phyloP scores from a whole-genome alignment of 1,140 invertebrate genomes.

The Bombus polaris region DNA sequence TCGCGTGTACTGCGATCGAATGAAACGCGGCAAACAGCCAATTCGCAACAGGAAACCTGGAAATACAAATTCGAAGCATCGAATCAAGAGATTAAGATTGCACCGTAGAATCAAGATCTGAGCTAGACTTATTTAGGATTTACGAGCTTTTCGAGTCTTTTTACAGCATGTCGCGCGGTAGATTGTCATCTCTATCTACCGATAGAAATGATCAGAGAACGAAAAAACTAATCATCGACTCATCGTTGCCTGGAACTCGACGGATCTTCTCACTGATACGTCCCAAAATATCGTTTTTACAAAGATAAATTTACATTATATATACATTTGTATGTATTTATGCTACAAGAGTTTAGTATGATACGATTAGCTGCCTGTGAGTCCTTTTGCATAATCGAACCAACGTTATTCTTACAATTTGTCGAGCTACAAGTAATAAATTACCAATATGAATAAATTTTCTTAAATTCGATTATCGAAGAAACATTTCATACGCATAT shows the following conservation, averaged over 20 bases:
- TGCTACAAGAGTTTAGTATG: background rate
- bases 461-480: too few relatives aligned
- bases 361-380: background rate
- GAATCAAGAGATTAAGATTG: background rate
- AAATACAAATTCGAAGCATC: background rate
- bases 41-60: too few relatives aligned
- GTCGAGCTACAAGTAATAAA: background rate
- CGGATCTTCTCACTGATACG: conserved; percentile 6
- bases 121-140: background rate
- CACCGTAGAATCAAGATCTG: background rate
- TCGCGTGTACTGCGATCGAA: background rate
- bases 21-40: background rate
- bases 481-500: too few relatives aligned
- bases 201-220: background rate
- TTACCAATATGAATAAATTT: too few relatives aligned
- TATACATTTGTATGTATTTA: background rate
- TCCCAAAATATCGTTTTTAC: background rate
- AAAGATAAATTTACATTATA: background rate
- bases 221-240: background rate
- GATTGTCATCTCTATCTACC: background rate
- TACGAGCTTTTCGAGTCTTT: conserved; percentile 45
- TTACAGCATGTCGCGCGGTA: conserved; percentile 13
- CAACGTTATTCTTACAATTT: background rate
- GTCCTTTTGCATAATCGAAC: background rate
- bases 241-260: conserved; percentile 2